Evolutionary conservation across 2,888 invertebrate genomes (phyloP).

Genomic region (Drosophila prolongata): DNA sequence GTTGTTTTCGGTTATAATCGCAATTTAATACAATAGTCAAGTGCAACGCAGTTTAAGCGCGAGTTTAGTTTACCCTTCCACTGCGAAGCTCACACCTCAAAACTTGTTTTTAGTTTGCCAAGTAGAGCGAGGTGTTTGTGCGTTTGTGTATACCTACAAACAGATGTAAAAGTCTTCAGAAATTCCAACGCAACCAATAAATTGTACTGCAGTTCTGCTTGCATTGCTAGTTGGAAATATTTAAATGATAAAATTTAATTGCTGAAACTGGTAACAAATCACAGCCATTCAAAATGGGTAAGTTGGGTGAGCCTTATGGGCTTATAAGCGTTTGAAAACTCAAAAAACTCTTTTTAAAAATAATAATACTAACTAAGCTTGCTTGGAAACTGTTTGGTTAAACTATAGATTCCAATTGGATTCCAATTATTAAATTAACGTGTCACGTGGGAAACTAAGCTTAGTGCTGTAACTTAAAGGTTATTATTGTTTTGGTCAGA

Average conservation of each 20-base stretch:
- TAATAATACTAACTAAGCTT: not conserved
- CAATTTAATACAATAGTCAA: not conserved
- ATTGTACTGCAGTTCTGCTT: conserved; percentile 21
- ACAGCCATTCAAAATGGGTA: conserved; percentile 30
- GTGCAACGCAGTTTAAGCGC: conserved; percentile 3
- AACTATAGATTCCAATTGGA: conserved; percentile 1
- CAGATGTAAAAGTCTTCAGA: conserved; percentile 25
- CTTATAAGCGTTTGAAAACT: not conserved
- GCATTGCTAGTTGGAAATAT: conserved; percentile 10
- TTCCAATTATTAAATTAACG: not conserved
- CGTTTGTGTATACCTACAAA: conserved; percentile 38
- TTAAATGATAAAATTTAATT: conserved; percentile 23
- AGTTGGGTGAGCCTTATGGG: not conserved
- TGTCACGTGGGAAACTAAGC: not conserved
- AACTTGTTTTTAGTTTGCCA: conserved; percentile 64
- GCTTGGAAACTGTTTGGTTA: not conserved
- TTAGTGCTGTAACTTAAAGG: too few species aligned
- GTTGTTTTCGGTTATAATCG: not conserved
- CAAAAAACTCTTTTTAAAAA: not conserved
- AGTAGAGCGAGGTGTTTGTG: conserved; percentile 25
- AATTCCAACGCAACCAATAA: conserved; percentile 11
- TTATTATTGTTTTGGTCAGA: not conserved
- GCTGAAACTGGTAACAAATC: not conserved
- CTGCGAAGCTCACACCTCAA: conserved; percentile 39
- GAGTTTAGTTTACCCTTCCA: conserved; percentile 1